Evolutionary conservation across 2,797 vertebrate species (phyloP).

Genomic region (Chanos chanos): DNA sequence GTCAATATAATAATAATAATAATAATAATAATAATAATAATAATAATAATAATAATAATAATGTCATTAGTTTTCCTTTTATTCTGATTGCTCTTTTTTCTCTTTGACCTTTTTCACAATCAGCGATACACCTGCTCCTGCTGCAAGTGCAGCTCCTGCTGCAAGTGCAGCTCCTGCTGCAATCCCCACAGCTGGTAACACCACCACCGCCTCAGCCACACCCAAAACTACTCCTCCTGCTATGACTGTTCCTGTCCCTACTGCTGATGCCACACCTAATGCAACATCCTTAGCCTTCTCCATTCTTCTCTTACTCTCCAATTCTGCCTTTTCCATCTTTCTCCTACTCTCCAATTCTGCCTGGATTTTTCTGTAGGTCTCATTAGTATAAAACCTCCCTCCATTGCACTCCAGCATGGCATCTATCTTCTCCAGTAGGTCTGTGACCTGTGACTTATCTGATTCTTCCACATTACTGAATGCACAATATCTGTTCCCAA

Average conservation of each 20-base stretch:
- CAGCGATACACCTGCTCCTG: no score
- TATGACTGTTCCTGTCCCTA: background rate
- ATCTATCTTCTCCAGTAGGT: no score
- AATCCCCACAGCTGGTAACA: background rate
- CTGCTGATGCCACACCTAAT: background rate
- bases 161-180: background rate
- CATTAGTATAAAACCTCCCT: no score
- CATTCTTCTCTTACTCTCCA: background rate
- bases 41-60: no score
- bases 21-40: no score
- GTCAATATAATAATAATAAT: no score
- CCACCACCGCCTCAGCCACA: no score
- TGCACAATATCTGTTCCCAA: background rate
- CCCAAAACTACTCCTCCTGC: background rate
- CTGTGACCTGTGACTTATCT: no score
- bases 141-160: background rate
- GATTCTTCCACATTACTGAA: no score
- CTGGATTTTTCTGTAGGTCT: conserved; percentile 33
- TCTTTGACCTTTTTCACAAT: background rate
- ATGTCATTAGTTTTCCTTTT: no score
- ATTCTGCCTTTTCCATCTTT: background rate
- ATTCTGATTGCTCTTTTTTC: no score
- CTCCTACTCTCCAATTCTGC: background rate
- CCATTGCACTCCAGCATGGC: no score
- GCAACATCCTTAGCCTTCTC: background rate